These are phyloP conservation scores for Cossypha caffra DNA, from an alignment of 2,797 vertebrate genomes.

Conservation along the genomic window DNA sequence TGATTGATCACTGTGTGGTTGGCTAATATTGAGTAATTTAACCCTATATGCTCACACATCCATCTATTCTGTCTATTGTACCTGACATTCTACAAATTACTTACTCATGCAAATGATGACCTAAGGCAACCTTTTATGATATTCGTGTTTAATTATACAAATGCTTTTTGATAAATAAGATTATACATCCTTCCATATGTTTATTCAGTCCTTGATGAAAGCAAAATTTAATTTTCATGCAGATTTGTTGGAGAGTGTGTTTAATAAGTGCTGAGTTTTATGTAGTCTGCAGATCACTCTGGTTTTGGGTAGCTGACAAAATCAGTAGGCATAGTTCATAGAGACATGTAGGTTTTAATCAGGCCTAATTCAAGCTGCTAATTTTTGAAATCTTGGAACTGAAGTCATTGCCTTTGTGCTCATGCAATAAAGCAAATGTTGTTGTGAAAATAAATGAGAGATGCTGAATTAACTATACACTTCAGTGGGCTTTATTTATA, in stretches of 20 bases:
- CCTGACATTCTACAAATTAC: slow-evolving; percentile 98
- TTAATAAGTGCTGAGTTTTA: slow-evolving; percentile 89
- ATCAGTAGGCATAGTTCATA: not conserved
- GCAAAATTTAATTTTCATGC: slow-evolving; percentile 99
- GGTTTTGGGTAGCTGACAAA: slow-evolving; percentile 69
- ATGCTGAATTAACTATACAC: not conserved
- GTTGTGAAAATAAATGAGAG: not conserved
- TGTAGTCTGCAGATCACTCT: slow-evolving; percentile 74
- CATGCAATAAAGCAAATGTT: not conserved
- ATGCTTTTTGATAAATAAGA: slow-evolving; percentile 98
- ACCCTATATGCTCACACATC: slow-evolving; percentile 91
- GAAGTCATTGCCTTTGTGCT: not conserved
- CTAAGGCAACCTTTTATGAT: slow-evolving; percentile 91
- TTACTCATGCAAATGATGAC: slow-evolving; percentile 98
- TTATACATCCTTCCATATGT: slow-evolving; percentile 89
- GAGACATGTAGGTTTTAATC: slow-evolving; percentile 31
- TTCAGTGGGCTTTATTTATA: not conserved
- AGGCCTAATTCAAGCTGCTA: slow-evolving; percentile 23
- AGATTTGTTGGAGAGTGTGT: slow-evolving; percentile 85
- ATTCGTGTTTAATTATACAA: slow-evolving; percentile 98
- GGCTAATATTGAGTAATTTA: slow-evolving; percentile 98
- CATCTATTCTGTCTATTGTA: slow-evolving; percentile 92
- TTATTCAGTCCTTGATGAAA: slow-evolving; percentile 93
- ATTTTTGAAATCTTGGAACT: slow-evolving; percentile 23
- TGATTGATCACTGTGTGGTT: slow-evolving; percentile 99